Evolutionary conservation across 2,113 vertebrate species (phyloP).

Genomic region (Nanorana parkeri): DNA sequence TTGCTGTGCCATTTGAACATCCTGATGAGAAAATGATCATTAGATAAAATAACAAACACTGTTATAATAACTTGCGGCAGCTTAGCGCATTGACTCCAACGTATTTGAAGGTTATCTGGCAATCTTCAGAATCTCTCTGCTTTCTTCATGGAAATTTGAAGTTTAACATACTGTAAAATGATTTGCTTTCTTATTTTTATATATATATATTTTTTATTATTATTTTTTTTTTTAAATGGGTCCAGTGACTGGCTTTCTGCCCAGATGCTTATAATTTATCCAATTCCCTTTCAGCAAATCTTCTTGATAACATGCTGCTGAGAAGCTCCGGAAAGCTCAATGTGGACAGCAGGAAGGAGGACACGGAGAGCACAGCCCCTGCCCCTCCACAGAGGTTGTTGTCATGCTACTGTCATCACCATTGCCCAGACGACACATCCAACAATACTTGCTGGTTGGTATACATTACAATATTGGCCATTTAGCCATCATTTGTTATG

Average conservation of each 20-base stretch:
- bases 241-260: constrained; percentile 19
- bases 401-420: constrained; percentile 90
- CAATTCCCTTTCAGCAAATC: constrained; percentile 71
- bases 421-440: constrained; percentile 89
- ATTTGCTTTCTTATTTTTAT: constrained; percentile 33
- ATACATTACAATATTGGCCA: neutral
- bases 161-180: constrained; percentile 30
- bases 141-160: constrained; percentile 19
- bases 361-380: constrained; percentile 76
- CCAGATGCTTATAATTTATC: constrained; percentile 38
- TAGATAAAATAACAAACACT: too few species aligned
- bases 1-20: too few species aligned
- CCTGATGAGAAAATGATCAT: too few species aligned
- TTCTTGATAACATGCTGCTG: constrained; percentile 84
- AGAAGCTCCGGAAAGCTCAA: constrained; percentile 83
- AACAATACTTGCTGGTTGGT: constrained; percentile 97
- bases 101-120: constrained; percentile 18
- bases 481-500: constrained; percentile 4
- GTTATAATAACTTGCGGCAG: too few species aligned
- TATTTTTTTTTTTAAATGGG: constrained; percentile 38
- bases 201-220: neutral
- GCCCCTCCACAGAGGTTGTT: constrained; percentile 80
- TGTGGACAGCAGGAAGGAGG: constrained; percentile 78
- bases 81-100: neutral
- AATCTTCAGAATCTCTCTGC: constrained; percentile 17